Percentiles rank a stretch among this genome's conserved stretches.
Evolutionary conservation across 2,888 invertebrate genomes (phyloP).

Genomic region (Eledona agricola): DNA sequence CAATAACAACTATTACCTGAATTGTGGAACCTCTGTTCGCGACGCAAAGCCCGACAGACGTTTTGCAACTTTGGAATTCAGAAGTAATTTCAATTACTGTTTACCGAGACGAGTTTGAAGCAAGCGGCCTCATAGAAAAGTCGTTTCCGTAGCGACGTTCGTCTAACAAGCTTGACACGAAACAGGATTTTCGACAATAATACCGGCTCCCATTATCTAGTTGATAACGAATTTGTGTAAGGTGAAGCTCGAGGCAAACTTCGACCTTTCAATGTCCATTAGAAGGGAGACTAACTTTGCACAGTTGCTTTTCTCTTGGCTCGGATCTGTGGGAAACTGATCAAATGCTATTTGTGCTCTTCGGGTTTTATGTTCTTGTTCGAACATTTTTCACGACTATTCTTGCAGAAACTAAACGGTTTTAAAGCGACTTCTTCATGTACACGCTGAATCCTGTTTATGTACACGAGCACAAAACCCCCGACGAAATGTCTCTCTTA

Average conservation of each 20-base stretch:
- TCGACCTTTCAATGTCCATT: slow-evolving; percentile 44
- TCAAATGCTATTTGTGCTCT: slow-evolving; percentile 44
- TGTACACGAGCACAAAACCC: slow-evolving; percentile 1
- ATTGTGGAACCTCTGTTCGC: background rate
- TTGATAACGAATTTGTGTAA: slow-evolving; percentile 24
- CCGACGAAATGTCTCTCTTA: slow-evolving; percentile 5
- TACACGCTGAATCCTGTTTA: slow-evolving; percentile 8
- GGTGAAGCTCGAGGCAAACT: slow-evolving; percentile 31
- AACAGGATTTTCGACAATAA: slow-evolving; percentile 13
- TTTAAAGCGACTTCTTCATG: slow-evolving; percentile 15
- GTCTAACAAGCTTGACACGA: too few relatives aligned
- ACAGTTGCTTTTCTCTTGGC: slow-evolving; percentile 27
- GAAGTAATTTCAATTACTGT: slow-evolving; percentile 17
- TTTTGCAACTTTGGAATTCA: slow-evolving; percentile 7
- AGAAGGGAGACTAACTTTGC: slow-evolving; percentile 38
- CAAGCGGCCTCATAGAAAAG: too few relatives aligned
- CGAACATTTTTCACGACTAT: slow-evolving; percentile 14
- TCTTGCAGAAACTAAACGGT: slow-evolving; percentile 15
- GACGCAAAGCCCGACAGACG: too few relatives aligned
- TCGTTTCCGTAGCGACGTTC: background rate
- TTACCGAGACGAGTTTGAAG: slow-evolving; percentile 1
- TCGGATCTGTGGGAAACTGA: slow-evolving; percentile 42
- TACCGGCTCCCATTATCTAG: slow-evolving; percentile 23
- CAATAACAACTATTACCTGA: slow-evolving; percentile 18
- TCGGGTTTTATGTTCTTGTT: slow-evolving; percentile 38